Evolutionary conservation across 2,888 invertebrate genomes (phyloP), one percentile per base, ranked within the genome.

Genomic region (Acanthopleura granulata): DNA sequence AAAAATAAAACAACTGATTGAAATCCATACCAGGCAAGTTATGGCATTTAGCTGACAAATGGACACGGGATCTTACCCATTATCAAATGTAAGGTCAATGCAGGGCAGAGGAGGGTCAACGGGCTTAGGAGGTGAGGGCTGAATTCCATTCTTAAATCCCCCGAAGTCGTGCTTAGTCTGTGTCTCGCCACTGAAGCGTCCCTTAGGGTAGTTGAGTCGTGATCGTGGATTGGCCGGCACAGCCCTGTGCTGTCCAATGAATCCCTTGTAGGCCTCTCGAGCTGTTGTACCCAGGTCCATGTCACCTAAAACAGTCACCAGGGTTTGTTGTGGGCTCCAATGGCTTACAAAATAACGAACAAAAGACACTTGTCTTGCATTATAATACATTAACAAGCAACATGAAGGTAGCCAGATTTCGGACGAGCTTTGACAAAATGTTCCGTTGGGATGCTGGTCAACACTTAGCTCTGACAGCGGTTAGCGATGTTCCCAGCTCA

Each of bases 41-140:
- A n/a, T n/a, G n/a, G n/a, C n/a, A n/a, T n/a, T n/a, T n/a, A n/a
- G n/a, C n/a, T n/a, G n/a, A n/a, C n/a, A n/a, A n/a, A n/a, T n/a
- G n/a, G n/a, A n/a, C n/a, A n/a, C 22, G 18, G 57, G 61, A 16
- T 78, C 85, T 79, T 79, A 88, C 89, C 75, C 84, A 79, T 88
- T 85, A 72, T 89, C 83, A 80, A 86, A 89, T 75, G 82, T 85
- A 6, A 89, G 77, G 66, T 88, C 85, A 6, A 89, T 84, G 11
- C 87, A 88, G 14, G 85, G 80, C 1, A 84, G 86, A 0, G 88
- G 85, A 9, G 89, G 89, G 18, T 83, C 82, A 0, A 84, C 83
- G 9, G 86, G 78, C 30, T 76, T 75, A 12, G 87, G 83, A 3
- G 86, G 86, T 30, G 76, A 73, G 3, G 87, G 87, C 75, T 85